Percentiles rank a stretch among this genome's conserved stretches.
Evolutionary conservation across 2,113 vertebrate species (phyloP).

Genomic region (Martes martes): DNA sequence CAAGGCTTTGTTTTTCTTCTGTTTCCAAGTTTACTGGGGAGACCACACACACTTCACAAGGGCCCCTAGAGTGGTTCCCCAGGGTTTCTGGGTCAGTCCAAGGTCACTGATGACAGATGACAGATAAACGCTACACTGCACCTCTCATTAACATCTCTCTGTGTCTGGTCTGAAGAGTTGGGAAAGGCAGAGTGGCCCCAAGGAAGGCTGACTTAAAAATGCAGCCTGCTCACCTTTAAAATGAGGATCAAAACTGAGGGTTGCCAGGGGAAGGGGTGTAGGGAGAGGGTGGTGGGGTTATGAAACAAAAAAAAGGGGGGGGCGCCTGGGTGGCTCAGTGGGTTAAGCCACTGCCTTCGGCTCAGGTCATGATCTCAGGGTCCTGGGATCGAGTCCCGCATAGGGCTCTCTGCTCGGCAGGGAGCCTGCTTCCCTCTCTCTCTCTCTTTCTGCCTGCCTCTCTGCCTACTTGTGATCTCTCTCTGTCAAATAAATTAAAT

Average conservation of each 20-base stretch:
- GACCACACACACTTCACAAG: neutral
- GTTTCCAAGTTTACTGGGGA: neutral
- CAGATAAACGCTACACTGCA: fast-evolving
- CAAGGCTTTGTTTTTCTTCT: neutral
- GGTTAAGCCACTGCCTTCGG: too few relatives aligned
- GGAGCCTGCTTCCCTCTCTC: too few relatives aligned
- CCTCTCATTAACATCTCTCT: neutral
- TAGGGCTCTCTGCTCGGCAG: too few relatives aligned
- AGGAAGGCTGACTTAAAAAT: fast-evolving
- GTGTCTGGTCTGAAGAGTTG: fast-evolving
- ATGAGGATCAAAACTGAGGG: neutral
- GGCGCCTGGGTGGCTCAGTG: too few relatives aligned
- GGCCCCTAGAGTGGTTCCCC: fast-evolving
- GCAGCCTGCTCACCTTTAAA: neutral
- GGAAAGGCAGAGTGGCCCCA: neutral
- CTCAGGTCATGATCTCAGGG: too few relatives aligned
- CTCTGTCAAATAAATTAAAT: too few relatives aligned
- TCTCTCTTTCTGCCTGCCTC: too few relatives aligned
- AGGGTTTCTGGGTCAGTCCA: neutral
- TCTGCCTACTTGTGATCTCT: too few relatives aligned
- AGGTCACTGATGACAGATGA: neutral
- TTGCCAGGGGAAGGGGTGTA: too few relatives aligned
- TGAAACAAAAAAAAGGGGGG: too few relatives aligned
- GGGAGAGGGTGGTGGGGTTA: too few relatives aligned
- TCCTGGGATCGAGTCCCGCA: too few relatives aligned